Percentiles rank a stretch among this genome's conserved stretches.
Evolutionary conservation across 2,113 vertebrate genomes (phyloP).

Genomic region (Lagopus leucura): DNA sequence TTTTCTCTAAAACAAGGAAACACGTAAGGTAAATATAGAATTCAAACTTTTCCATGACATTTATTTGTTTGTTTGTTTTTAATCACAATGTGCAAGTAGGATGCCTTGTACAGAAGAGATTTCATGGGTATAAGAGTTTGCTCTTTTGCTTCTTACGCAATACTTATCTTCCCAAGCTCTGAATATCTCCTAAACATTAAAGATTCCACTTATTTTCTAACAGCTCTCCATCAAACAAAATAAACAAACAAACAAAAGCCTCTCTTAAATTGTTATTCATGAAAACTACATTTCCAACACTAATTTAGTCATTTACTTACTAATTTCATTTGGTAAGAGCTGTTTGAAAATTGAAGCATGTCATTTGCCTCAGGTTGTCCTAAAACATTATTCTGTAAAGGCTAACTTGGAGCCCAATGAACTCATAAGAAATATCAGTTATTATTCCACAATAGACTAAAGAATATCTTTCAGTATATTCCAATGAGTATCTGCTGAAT

Average conservation of each 20-base stretch:
- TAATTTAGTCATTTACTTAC: not conserved
- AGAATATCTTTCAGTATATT: not conserved
- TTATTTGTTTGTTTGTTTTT: too few species aligned
- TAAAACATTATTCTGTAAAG: not conserved
- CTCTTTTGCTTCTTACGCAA: not conserved
- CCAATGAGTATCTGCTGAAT: not conserved
- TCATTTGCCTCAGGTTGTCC: not conserved
- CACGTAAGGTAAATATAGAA: not conserved
- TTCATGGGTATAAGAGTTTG: not conserved
- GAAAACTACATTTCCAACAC: not conserved
- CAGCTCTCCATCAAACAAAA: not conserved
- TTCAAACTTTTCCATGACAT: not conserved
- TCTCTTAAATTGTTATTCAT: not conserved
- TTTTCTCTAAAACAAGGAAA: not conserved
- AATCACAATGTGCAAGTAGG: not conserved
- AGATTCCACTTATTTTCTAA: not conserved
- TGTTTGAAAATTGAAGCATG: not conserved
- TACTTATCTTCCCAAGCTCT: not conserved
- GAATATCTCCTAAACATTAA: not conserved
- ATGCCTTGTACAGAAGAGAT: not conserved
- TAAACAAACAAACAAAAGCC: accelerated
- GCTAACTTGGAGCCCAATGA: not conserved
- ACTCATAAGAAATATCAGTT: not conserved
- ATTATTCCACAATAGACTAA: not conserved
- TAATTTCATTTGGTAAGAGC: not conserved